These are phyloP conservation scores for Hedya salicella DNA, from an alignment of 2,888 invertebrate species.

Conservation along the genomic window DNA sequence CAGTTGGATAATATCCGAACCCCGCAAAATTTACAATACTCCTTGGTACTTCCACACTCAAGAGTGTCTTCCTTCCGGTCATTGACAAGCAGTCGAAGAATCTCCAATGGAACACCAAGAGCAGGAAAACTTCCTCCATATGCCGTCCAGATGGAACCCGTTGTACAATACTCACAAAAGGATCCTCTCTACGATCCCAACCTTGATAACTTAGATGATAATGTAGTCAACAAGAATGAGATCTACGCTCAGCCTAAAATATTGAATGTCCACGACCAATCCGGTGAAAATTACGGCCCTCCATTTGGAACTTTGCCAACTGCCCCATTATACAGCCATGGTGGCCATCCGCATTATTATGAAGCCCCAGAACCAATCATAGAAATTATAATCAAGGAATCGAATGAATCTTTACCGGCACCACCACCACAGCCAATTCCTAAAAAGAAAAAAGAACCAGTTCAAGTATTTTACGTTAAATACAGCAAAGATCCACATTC, in stretches of 20 bases:
- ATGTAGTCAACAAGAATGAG: slow-evolving; percentile 74
- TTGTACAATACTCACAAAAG: slow-evolving; percentile 91
- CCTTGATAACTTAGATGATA: slow-evolving; percentile 78
- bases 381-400: slow-evolving; percentile 96
- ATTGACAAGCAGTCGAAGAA: slow-evolving; percentile 81
- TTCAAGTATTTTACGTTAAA: slow-evolving; percentile 96
- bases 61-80: slow-evolving; percentile 82
- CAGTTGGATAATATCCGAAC: slow-evolving; percentile 82
- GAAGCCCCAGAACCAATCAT: slow-evolving; percentile 95
- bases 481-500: slow-evolving; percentile 93
- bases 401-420: slow-evolving; percentile 91
- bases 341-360: slow-evolving; percentile 83
- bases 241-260: slow-evolving; percentile 81
- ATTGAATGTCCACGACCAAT: slow-evolving; percentile 75
- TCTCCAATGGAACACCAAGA: slow-evolving; percentile 77
- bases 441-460: slow-evolving; percentile 90
- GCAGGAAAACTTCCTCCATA: slow-evolving; percentile 87
- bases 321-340: slow-evolving; percentile 80
- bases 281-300: slow-evolving; percentile 78
- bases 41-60: slow-evolving; percentile 84
- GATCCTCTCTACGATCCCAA: slow-evolving; percentile 90
- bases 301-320: slow-evolving; percentile 75
- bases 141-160: slow-evolving; percentile 92
- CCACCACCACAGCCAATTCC: slow-evolving; percentile 82
- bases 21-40: slow-evolving; percentile 86